Evolutionary conservation across 2,113 vertebrate genomes (phyloP).

Genomic region (Naja naja): DNA sequence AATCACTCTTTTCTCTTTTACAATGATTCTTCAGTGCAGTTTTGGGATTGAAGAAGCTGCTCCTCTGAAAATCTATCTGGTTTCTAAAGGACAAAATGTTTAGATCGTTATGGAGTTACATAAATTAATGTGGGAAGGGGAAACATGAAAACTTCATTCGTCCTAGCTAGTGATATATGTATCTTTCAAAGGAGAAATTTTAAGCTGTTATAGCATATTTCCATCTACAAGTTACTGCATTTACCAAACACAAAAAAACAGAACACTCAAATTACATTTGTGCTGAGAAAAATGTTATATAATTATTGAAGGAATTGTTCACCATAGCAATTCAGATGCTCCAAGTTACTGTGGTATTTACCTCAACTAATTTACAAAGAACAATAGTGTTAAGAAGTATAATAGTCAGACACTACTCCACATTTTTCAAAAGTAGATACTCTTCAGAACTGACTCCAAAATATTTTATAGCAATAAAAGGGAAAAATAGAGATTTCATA

Average conservation of each 20-base stretch:
- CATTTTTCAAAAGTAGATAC: slow-evolving; percentile 4
- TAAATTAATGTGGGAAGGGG: slow-evolving; percentile 47
- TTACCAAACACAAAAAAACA: slow-evolving; percentile 44
- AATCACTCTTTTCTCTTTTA: slow-evolving; percentile 16
- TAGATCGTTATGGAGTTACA: slow-evolving; percentile 50
- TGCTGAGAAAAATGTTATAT: slow-evolving; percentile 44
- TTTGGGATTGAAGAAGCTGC: neutral
- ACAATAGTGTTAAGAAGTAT: slow-evolving; percentile 22
- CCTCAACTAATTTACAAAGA: slow-evolving; percentile 40
- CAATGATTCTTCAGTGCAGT: slow-evolving; percentile 7
- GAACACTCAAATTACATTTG: slow-evolving; percentile 55
- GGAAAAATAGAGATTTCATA: neutral
- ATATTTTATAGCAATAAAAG: neutral
- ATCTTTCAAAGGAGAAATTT: slow-evolving; percentile 43
- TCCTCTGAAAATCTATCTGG: neutral
- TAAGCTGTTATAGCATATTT: slow-evolving; percentile 49
- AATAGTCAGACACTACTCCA: neutral
- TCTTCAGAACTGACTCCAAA: slow-evolving; percentile 13
- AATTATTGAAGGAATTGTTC: slow-evolving; percentile 42
- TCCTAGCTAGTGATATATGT: slow-evolving; percentile 40
- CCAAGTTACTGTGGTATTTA: slow-evolving; percentile 32
- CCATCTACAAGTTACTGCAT: slow-evolving; percentile 56
- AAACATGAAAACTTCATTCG: slow-evolving; percentile 50
- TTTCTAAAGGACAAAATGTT: slow-evolving; percentile 47
- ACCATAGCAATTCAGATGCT: slow-evolving; percentile 37